phyloP scores from a whole-genome alignment of 2,797 vertebrate species.

The Mus minutoides region DNA sequence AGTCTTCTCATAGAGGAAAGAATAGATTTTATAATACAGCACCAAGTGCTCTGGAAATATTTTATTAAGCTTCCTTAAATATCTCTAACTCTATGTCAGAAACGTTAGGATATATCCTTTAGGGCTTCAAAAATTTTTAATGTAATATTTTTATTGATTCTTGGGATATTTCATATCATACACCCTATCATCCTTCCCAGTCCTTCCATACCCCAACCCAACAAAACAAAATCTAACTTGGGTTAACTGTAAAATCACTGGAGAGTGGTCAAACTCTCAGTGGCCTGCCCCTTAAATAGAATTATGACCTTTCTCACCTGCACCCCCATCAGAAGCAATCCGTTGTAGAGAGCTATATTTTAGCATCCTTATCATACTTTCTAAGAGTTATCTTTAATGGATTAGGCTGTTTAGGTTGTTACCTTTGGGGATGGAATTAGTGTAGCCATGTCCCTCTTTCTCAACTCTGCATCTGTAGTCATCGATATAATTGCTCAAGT shows the following conservation, averaged over 20 bases:
- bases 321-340: not conserved
- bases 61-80: not conserved
- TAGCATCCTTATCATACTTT: not conserved
- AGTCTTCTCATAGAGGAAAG: not conserved
- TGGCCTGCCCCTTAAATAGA: not conserved
- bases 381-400: not conserved
- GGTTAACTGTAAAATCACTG: not conserved
- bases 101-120: not conserved
- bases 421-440: not conserved
- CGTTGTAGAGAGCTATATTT: not conserved
- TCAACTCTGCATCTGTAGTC: not conserved
- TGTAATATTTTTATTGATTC: not conserved
- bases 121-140: not conserved
- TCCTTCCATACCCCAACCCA: not conserved
- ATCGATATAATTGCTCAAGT: not conserved
- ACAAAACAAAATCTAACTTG: not conserved
- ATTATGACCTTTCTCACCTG: not conserved
- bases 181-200: not conserved
- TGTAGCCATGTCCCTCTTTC: not conserved
- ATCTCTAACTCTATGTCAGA: not conserved
- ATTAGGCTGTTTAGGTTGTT: not conserved
- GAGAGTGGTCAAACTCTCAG: not conserved
- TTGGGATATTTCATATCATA: not conserved
- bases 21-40: not conserved
- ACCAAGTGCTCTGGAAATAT: not conserved